Evolutionary conservation across 1,140 invertebrate genomes (phyloP).

Genomic region (Physella acuta): DNA sequence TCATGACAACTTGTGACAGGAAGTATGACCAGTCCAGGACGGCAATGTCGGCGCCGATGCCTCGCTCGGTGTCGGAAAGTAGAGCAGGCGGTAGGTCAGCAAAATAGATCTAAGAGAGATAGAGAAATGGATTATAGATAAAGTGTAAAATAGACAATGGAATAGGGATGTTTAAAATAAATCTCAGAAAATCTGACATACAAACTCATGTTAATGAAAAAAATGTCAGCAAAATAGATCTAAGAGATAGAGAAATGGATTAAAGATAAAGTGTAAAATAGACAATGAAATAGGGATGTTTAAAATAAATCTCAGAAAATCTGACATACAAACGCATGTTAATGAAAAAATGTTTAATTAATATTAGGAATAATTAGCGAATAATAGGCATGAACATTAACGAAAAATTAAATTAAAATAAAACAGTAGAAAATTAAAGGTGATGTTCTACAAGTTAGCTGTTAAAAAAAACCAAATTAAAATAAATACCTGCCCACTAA

Average conservation of each 20-base stretch:
- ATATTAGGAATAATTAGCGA: no score
- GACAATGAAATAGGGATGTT: no score
- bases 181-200: background rate
- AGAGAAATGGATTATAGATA: background rate
- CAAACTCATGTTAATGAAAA: background rate
- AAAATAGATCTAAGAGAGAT: slow-evolving; percentile 48
- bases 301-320: no score
- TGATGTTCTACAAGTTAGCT: no score
- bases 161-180: background rate
- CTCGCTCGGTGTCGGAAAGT: slow-evolving; percentile 36
- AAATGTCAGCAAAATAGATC: background rate
- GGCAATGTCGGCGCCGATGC: slow-evolving; percentile 61
- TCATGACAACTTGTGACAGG: slow-evolving; percentile 62
- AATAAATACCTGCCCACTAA: no score
- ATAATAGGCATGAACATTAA: no score
- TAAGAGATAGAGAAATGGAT: background rate
- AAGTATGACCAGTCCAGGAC: slow-evolving; percentile 62
- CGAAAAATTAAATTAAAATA: no score
- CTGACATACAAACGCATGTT: no score
- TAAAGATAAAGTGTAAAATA: no score
- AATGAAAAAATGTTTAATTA: no score
- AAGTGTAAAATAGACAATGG: background rate
- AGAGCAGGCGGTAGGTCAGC: slow-evolving; percentile 31
- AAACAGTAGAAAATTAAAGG: no score
- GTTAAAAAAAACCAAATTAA: no score